Conservation (phyloP, 2,113 vertebrate species). For the Piprites chloris region DNA sequence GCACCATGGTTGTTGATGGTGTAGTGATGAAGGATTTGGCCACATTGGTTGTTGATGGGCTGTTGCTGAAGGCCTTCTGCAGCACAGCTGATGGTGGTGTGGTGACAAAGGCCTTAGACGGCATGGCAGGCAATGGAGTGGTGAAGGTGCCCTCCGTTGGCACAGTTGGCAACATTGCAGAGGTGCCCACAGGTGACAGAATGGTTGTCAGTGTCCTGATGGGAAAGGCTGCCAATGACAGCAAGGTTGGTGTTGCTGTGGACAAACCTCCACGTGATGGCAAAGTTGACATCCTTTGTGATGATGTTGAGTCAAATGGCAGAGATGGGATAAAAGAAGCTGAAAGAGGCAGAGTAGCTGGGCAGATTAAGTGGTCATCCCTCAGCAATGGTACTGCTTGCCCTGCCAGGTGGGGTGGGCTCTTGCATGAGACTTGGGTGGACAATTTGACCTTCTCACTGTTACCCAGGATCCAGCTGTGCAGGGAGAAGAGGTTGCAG, state of each 20-base stretch:
- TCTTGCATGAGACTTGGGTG: slow-evolving; percentile 48
- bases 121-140: background rate
- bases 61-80: background rate
- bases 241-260: background rate
- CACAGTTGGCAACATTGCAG: background rate
- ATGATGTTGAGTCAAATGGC: background rate
- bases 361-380: slow-evolving; percentile 69
- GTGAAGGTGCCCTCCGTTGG: background rate
- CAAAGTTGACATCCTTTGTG: background rate
- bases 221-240: background rate
- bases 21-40: fast-evolving
- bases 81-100: background rate
- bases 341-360: background rate
- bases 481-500: slow-evolving; percentile 73
- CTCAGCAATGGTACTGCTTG: slow-evolving; percentile 32
- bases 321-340: background rate
- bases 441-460: slow-evolving; percentile 21
- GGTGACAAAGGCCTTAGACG: background rate
- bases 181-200: background rate
- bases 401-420: slow-evolving; percentile 65
- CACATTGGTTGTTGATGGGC: fast-evolving
- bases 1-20: fast-evolving
- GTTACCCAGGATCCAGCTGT: slow-evolving; percentile 64
- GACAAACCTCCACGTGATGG: background rate
- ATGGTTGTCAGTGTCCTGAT: background rate